Conservation (phyloP, 2,888 invertebrate genomes). For the Acleris sparsana region DNA sequence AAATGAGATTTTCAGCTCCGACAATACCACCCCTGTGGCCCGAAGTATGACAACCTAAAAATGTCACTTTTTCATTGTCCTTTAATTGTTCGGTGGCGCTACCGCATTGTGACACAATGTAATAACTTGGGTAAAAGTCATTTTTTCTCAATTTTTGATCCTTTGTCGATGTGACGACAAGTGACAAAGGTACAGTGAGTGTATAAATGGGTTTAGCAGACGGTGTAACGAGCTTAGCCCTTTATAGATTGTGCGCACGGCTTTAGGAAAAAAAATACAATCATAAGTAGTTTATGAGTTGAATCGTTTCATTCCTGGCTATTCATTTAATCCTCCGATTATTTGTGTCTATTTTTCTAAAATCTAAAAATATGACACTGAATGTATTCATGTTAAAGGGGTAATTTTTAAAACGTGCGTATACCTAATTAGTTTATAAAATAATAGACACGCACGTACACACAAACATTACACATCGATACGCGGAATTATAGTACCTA, state of each 20-base stretch:
- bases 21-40: constrained; percentile 55
- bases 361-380: too few species aligned
- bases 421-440: too few species aligned
- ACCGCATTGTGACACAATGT: constrained; percentile 63
- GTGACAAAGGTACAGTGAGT: constrained; percentile 63
- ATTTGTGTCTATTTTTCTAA: background rate
- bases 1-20: constrained; percentile 39
- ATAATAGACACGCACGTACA: too few species aligned
- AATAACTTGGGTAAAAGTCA: constrained; percentile 64
- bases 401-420: too few species aligned
- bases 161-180: constrained; percentile 50
- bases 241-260: constrained; percentile 28
- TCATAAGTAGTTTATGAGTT: background rate
- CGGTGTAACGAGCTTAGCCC: constrained; percentile 45
- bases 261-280: background rate
- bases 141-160: constrained; percentile 54
- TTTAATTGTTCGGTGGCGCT: constrained; percentile 74
- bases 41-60: constrained; percentile 58
- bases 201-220: constrained; percentile 51
- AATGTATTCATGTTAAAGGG: too few species aligned
- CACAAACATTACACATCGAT: too few species aligned
- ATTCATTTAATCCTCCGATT: background rate
- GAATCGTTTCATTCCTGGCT: constrained; percentile 3
- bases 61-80: constrained; percentile 71
- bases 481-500: too few species aligned